Base-by-base conservation (phyloP, 2,113 vertebrate genomes). In the Enhydra lutris region DNA sequence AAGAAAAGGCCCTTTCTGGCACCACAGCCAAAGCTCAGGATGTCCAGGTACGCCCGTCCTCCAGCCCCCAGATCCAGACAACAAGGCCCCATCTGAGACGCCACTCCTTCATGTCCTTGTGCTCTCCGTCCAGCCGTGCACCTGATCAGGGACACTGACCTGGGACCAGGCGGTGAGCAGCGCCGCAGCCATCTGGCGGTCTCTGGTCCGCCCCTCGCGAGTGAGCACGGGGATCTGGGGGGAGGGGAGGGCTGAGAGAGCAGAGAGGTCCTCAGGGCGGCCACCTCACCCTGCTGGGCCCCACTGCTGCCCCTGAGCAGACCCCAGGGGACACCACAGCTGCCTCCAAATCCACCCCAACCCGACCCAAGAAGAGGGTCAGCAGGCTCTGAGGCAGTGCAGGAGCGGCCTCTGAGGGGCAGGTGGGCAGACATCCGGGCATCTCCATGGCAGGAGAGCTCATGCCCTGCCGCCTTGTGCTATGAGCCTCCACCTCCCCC, bases 131-230 rank as follows among this genome's bases (percentile, higher is more conserved):
- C 39, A 42, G 23, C 52, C 36, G 6, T 14, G 26, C 52, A n/a
- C 34, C 6, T 8, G n/a, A 63, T 21, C 0, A 0, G 34, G 47
- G 55, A 74, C 80, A 61, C 97, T 97, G 55, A 98, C 98, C 95
- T 98, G 98, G 65, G 97, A 97, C 97, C 98, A 98, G 88, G 98
- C 97, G 0, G 95, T 97, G 91, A 98, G 97, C 50, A 98, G 97
- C 0, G 97, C 97, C 0, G 97, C 88, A 0, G 97, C 98, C 98
- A 98, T 97, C 91, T 98, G 97, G 39, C 81, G 95, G 61, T 98
- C 97, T 96, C 94, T 90, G 65, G 97, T 91, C 83, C 92, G 96
- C 21, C 94, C 96, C 42, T 97, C 92, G 0, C 0, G 9, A 89
- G 95, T 67, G 55, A 97, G 83, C n/a, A 90, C 47, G 0, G 97